Conservation (phyloP, 2,888 invertebrate genomes). For the Rhingia rostrata region DNA sequence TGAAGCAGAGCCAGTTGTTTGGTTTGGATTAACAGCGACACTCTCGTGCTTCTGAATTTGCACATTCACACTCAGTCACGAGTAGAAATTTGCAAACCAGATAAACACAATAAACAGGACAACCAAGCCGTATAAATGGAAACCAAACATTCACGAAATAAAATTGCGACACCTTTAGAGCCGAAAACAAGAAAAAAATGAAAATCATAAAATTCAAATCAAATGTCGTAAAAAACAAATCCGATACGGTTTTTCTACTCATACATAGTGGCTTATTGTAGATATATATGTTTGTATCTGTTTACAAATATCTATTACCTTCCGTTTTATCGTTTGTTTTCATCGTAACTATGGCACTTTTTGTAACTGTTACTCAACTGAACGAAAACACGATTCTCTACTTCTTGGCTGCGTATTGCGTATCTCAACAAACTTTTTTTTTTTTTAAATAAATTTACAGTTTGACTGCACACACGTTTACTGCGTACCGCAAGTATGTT, state of each 20-base stretch:
- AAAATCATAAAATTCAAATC: constrained; percentile 11
- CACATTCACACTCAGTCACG: constrained; percentile 9
- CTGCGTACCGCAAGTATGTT: background rate
- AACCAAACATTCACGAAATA: background rate
- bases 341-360: no score
- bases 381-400: no score
- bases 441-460: background rate
- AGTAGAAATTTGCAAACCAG: constrained; percentile 10
- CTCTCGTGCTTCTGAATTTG: background rate
- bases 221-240: constrained; percentile 8
- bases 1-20: background rate
- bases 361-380: no score
- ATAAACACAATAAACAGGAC: constrained; percentile 1
- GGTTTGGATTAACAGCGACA: background rate
- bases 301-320: no score
- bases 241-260: background rate
- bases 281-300: no score
- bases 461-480: background rate
- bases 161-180: background rate
- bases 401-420: no score
- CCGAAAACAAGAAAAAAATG: background rate
- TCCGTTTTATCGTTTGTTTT: no score
- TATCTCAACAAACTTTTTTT: background rate
- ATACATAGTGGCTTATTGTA: background rate
- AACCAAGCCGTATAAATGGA: background rate